phyloP scores from a whole-genome alignment of 2,113 vertebrate genomes.

The Rhinichthys klamathensis region DNA sequence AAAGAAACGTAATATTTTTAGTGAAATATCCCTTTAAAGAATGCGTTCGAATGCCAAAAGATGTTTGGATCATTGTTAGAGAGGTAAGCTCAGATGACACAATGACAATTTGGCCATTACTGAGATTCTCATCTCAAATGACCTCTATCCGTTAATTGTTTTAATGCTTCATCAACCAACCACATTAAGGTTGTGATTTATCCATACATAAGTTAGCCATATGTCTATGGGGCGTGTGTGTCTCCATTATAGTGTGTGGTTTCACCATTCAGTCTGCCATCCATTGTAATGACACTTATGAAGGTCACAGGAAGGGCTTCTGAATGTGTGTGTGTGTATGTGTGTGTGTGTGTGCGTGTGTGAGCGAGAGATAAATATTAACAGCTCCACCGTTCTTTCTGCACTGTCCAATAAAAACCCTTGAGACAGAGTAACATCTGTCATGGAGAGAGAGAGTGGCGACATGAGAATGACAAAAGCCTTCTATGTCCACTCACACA shows the following conservation, averaged over 20 bases:
- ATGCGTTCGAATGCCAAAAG: neutral
- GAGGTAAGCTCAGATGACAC: neutral
- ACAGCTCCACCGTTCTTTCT: slow-evolving; percentile 43
- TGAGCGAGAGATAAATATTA: slow-evolving; percentile 39
- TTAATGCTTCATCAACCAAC: slow-evolving; percentile 49
- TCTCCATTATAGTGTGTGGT: neutral
- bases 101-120: slow-evolving; percentile 44
- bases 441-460: slow-evolving; percentile 29
- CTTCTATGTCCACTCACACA: neutral
- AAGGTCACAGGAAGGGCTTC: slow-evolving; percentile 42
- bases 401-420: slow-evolving; percentile 55
- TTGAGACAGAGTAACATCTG: slow-evolving; percentile 53
- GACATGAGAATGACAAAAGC: neutral
- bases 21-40: neutral
- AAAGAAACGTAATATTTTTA: neutral
- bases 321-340: slow-evolving; percentile 8
- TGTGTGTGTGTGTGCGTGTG: slow-evolving; percentile 18
- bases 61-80: neutral
- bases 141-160: slow-evolving; percentile 46
- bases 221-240: neutral
- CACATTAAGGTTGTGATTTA: slow-evolving; percentile 13
- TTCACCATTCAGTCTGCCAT: slow-evolving; percentile 14
- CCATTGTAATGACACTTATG: slow-evolving; percentile 33
- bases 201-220: neutral
- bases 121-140: slow-evolving; percentile 39